phyloP scores from a whole-genome alignment of 2,797 vertebrate species.

The Schizothorax lantsangensis region DNA sequence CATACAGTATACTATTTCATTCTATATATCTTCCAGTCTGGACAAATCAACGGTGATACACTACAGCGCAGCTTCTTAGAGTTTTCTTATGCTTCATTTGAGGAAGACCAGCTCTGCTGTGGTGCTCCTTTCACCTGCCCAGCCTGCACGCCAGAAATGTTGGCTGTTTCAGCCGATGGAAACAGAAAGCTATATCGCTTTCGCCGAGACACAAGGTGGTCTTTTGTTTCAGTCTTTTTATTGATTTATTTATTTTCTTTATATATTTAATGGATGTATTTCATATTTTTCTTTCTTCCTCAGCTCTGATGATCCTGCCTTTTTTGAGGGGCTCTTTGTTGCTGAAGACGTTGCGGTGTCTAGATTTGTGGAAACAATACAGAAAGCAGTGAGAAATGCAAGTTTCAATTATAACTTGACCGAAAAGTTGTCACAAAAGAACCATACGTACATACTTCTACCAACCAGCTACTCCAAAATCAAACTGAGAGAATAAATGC shows the following conservation, averaged over 20 bases:
- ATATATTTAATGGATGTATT: background rate
- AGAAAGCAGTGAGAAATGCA: constrained; percentile 28
- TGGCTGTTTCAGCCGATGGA: constrained; percentile 33
- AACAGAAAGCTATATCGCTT: no score
- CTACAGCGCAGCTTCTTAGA: constrained; percentile 20
- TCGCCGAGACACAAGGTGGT: no score
- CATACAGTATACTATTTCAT: background rate
- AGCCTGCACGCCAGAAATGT: constrained; percentile 26
- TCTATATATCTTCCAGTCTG: constrained; percentile 12
- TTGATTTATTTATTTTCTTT: background rate
- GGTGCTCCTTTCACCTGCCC: no score
- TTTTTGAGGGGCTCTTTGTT: constrained; percentile 29
- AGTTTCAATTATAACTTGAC: no score
- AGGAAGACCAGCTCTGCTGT: no score
- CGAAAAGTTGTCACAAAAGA: no score
- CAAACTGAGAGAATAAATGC: constrained; percentile 6
- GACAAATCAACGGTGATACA: background rate
- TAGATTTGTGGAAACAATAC: constrained; percentile 19
- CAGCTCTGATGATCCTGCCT: background rate
- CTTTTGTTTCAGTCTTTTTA: no score
- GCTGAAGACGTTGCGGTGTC: constrained; percentile 40
- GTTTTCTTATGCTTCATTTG: constrained; percentile 11
- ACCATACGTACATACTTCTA: no score
- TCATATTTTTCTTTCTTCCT: background rate
- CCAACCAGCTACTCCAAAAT: background rate